These are phyloP conservation scores for Drosophila mercatorum DNA, from an alignment of 2,888 invertebrate genomes.

Conservation along the genomic window DNA sequence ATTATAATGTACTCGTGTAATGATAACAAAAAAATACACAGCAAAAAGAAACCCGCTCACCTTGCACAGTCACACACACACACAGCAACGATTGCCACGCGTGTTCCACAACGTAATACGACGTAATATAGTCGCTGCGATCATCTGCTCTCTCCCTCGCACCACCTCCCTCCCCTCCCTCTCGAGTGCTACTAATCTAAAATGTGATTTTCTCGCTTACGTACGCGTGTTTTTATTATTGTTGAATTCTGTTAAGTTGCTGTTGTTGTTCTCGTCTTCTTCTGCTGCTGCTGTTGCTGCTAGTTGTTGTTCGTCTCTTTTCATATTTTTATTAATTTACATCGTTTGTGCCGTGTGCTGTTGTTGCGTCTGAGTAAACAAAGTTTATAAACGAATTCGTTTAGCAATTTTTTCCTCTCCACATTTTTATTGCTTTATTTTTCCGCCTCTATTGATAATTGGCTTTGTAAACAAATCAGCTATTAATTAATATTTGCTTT, in stretches of 20 bases:
- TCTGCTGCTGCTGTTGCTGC: not conserved
- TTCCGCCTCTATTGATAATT: constrained; percentile 43
- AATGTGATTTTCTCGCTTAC: constrained; percentile 66
- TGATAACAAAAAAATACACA: constrained; percentile 59
- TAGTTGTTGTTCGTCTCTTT: constrained; percentile 9
- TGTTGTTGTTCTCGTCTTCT: not conserved
- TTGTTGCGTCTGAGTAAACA: constrained; percentile 34
- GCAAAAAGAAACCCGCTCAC: constrained; percentile 62
- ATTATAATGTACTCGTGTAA: constrained; percentile 61
- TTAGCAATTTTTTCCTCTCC: not conserved
- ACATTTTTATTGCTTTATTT: not conserved
- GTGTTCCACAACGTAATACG: constrained; percentile 69
- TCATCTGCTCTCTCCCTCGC: constrained; percentile 17
- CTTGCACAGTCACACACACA: constrained; percentile 52
- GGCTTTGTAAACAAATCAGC: constrained; percentile 51
- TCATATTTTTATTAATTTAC: constrained; percentile 57
- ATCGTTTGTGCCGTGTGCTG: constrained; percentile 30
- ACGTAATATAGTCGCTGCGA: constrained; percentile 61
- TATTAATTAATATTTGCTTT: constrained; percentile 59
- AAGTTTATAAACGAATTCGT: constrained; percentile 23
- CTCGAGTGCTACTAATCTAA: constrained; percentile 42
- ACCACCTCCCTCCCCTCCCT: not conserved
- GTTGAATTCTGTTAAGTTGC: constrained; percentile 29
- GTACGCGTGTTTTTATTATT: constrained; percentile 43
- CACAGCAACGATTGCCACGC: constrained; percentile 53